Conservation (phyloP, 23 tunicate species). For the Diplosoma virens region DNA sequence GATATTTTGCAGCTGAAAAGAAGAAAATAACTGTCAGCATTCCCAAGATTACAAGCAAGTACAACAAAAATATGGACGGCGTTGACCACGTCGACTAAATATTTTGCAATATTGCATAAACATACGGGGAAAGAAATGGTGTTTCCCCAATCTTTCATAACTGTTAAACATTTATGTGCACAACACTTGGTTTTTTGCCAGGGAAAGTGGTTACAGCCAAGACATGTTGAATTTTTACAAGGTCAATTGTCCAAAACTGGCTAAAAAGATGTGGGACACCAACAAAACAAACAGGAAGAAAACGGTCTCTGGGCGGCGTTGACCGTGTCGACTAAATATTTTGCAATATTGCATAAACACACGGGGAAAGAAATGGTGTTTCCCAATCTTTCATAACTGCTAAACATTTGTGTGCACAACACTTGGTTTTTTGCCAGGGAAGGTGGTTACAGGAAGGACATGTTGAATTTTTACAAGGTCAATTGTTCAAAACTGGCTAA, state of each 20-base stretch:
- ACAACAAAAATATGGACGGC: background rate
- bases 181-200: slow-evolving; percentile 8
- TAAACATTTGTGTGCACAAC: slow-evolving; percentile 6
- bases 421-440: slow-evolving; percentile 9
- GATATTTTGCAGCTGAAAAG: background rate
- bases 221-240: slow-evolving; percentile 5
- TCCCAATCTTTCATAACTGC: background rate
- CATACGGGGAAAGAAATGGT: slow-evolving; percentile 6
- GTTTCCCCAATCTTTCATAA: background rate
- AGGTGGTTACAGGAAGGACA: slow-evolving; percentile 17
- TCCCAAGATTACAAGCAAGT: slow-evolving; percentile 4
- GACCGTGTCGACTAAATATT: slow-evolving; percentile 1
- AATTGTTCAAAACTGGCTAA: slow-evolving; percentile 1
- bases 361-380: slow-evolving; percentile 3
- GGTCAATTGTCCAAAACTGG: slow-evolving; percentile 6
- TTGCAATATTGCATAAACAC: background rate
- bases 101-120: background rate
- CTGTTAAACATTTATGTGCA: background rate
- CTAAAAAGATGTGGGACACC: background rate
- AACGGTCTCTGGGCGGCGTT: slow-evolving; percentile 1
- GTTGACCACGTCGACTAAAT: background rate
- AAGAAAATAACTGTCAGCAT: slow-evolving; percentile 8
- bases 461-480: slow-evolving; percentile 2
- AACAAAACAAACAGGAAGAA: background rate
- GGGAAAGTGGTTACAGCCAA: slow-evolving; percentile 19